Base-by-base conservation (phyloP, 2,888 invertebrate genomes). In the Xiphydria camelus region DNA sequence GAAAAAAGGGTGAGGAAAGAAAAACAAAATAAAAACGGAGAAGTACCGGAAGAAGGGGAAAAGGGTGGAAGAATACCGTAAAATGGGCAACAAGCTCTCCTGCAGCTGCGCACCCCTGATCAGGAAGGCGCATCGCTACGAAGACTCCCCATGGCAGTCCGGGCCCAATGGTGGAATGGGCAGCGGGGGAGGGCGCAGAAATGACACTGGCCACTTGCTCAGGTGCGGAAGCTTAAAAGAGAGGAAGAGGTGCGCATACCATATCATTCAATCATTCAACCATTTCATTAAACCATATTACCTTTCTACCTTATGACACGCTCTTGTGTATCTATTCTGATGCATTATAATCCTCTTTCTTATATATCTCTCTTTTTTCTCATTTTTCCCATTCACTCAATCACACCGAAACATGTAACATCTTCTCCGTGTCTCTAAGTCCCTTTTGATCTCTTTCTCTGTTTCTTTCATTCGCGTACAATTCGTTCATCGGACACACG, bases 31-130 rank as follows among this genome's bases (percentile, higher is more conserved):
- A 44, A 39, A 55, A 35, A 43, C 22, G 44, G 32, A 44, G 49
- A 44, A 25, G 41, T 36, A 42, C 33, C 39, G 43, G 44, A 29
- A 33, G 29, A 32, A 17, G 29, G 31, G 47, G 51, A 51, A 44
- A n/a, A n/a, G n/a, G n/a, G n/a, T n/a, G n/a, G n/a, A n/a, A n/a
- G n/a, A n/a, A n/a, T n/a, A n/a, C n/a, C n/a, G n/a, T n/a, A 73
- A 71, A 64, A 94, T 96, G 96, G 96, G 96, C 80, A 96, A 96
- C 83, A 96, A 96, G 83, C 83, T 96, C 77, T 93, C 92, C 78
- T 94, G 94, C 82, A 93, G 94, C 72, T 96, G 96, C 82, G 95
- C 94, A 72, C 95, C 96, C 70, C 85, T 96, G 76, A 89, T 94
- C 80, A 89, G 94, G 82, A 95, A 94, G 83, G 92, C 91, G 75